Evolutionary conservation across 1,140 invertebrate genomes (phyloP).

Genomic region (Halesus radiatus): DNA sequence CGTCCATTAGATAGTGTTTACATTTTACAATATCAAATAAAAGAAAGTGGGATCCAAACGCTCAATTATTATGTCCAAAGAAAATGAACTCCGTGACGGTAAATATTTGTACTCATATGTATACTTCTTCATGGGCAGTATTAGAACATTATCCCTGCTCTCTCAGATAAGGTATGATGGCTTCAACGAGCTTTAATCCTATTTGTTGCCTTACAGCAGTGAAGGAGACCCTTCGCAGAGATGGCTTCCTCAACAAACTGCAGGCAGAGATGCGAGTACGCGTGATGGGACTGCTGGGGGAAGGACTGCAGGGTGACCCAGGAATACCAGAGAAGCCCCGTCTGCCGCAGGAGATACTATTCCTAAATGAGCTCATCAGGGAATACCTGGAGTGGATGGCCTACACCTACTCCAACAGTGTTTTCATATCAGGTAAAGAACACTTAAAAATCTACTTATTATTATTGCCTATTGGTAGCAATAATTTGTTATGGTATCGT

Average conservation of each 20-base stretch:
- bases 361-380: conserved; percentile 67
- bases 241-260: conserved; percentile 64
- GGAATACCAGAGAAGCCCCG: background rate
- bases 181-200: no score
- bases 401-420: conserved; percentile 65
- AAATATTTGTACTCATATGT: no score
- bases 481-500: no score
- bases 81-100: no score
- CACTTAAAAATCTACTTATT: no score
- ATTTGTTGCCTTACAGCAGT: conserved; percentile 60
- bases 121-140: background rate
- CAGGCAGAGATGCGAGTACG: conserved; percentile 59
- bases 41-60: no score
- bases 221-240: conserved; percentile 64
- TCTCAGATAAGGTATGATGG: no score
- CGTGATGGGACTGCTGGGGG: conserved; percentile 52
- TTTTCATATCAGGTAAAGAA: conserved; percentile 55
- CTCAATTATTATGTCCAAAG: no score
- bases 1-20: no score
- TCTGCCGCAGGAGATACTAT: conserved; percentile 59
- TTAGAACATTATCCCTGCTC: background rate
- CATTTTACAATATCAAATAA: no score
- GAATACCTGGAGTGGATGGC: conserved; percentile 70
- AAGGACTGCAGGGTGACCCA: background rate
- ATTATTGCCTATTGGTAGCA: no score